phyloP scores from a whole-genome alignment of 64 coral and sea anemone species.

The Montipora sp. region DNA sequence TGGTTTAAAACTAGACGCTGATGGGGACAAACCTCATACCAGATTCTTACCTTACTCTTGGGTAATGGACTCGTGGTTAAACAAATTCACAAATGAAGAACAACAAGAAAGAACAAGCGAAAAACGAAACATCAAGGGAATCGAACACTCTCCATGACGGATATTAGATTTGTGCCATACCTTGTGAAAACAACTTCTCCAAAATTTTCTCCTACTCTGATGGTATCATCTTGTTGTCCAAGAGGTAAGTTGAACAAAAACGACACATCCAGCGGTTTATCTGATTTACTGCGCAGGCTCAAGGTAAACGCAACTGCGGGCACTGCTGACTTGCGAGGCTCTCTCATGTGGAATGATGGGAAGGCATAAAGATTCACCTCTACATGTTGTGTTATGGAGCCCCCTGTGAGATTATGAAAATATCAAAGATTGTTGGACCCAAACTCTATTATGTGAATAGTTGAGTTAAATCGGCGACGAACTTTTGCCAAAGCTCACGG shows the following conservation, averaged over 20 bases:
- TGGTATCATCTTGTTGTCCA: slow-evolving; percentile 90
- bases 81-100: too few species aligned
- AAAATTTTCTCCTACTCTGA: slow-evolving; percentile 83
- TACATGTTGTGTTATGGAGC: slow-evolving; percentile 63
- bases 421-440: background rate
- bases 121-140: too few species aligned
- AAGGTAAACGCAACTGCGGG: slow-evolving; percentile 93
- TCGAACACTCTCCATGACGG: too few species aligned
- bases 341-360: slow-evolving; percentile 78
- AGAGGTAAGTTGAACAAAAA: slow-evolving; percentile 91
- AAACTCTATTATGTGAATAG: too few species aligned
- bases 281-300: slow-evolving; percentile 69
- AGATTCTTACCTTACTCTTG: too few species aligned
- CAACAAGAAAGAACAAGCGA: too few species aligned
- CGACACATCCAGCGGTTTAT: slow-evolving; percentile 59
- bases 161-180: background rate
- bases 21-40: too few species aligned
- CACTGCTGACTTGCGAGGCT: slow-evolving; percentile 77
- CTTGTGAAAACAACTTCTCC: slow-evolving; percentile 92
- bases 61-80: too few species aligned
- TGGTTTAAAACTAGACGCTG: too few species aligned
- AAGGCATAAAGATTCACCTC: slow-evolving; percentile 87
- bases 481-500: too few species aligned
- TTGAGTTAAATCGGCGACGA: too few species aligned
- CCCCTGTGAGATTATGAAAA: slow-evolving; percentile 41